Base-by-base conservation (phyloP, 2,113 vertebrate species). In the Toxotes jaculatrix region DNA sequence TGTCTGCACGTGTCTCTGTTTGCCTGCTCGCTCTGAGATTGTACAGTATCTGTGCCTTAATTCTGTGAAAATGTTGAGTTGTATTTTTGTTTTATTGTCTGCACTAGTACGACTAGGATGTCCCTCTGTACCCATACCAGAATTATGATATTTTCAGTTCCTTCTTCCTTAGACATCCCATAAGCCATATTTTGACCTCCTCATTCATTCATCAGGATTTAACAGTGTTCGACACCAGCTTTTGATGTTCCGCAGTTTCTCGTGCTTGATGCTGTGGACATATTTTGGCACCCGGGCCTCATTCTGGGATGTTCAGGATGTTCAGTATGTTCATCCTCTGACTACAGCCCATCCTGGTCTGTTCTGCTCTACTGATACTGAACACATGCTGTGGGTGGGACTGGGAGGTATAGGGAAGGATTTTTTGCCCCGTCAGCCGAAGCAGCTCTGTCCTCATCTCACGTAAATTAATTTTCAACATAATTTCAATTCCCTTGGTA, bases 1-100 rank as follows among this genome's bases (percentile, higher is more conserved):
- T 53, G 61, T 65, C 55, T 43, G 13, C 59, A 21, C 60, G n/a
- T 57, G 34, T 60, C 23, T 40, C 43, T 73, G 57, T 60, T 84
- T 73, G 62, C 65, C 60, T 53, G 74, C 57, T 43, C 1, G 0
- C 71, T 55, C 49, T 51, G 63, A 67, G 53, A 16, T n/a, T 43
- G 40, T 56, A 72, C 43, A 61, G 74, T 19, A n/a, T 66, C 47
- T 83, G n/a, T 45, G 32, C 43, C 55, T 75, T 70, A 27, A 64
- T 10, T 74, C 61, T 65, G 67, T 12, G 38, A 60, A 36, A 77
- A 56, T 14, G 5, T 70, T 65, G 4, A 21, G 66, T 36, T 66
- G 49, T 45, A 42, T 43, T 42, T 1, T 27, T 27, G 27, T 27
- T 1, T 27, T 27, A 27, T 27, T 27, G 27, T 27, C 1, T 27